Evolutionary conservation across 2,888 invertebrate genomes (phyloP), one percentile per base, ranked within the genome.

Genomic region (Agrochola litura): DNA sequence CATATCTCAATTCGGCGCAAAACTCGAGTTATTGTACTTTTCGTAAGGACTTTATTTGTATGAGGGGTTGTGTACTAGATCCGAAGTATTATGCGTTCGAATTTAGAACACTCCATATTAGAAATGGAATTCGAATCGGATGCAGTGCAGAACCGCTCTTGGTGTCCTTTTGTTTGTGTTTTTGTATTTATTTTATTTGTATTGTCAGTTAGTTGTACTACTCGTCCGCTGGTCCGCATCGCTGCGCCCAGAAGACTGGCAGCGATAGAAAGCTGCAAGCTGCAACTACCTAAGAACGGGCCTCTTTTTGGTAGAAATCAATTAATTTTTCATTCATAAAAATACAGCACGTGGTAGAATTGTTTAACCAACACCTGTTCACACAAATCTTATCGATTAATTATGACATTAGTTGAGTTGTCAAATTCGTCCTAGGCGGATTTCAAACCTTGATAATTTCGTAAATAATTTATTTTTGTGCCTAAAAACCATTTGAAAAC

Each of bases 331-430:
- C 22, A 46, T 4, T 1, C 3, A 25, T 72, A 54, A n/a, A 37
- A 25, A 6, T 37, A 6, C 12, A n/a, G 2, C 9, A 2, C 4
- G 9, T 61, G 49, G 78, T 82, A 81, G 81, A 54, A 58, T 72
- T 72, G 56, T 14, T 0, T 16, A 37, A 6, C 2, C 52, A 52
- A 37, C 3, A 14, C 1, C 19, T 37, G 8, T 6, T 65, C 67
- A 77, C 81, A 41, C 81, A 22, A 19, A 14, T 60, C 12, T 25
- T 65, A 81, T 81, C 68, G 81, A 81, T 81, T 46, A 6, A 67
- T 52, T 56, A 61, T 81, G 81, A 81, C 81, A 56, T 60, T 63
- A 61, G 25, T 60, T 30, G 19, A 60, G n/a, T n/a, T 76, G 81
- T 81, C 81, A 81, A 68, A 81, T 77, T 80, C 22, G 49, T 16